phyloP scores from a whole-genome alignment of 2,888 invertebrate genomes.

The Platycheirus rosarum region DNA sequence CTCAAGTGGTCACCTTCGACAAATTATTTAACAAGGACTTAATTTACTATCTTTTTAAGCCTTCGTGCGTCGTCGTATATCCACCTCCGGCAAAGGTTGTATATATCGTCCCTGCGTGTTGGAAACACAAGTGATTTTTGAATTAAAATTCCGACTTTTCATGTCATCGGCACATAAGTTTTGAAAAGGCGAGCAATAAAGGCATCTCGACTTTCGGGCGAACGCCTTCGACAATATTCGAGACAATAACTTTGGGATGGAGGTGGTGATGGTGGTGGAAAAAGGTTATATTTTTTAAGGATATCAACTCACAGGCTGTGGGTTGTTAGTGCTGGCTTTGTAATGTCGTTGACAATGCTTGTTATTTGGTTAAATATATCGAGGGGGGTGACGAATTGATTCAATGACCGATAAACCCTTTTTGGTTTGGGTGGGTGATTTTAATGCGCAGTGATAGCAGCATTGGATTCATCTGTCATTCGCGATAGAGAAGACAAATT shows the following conservation, averaged over 20 bases:
- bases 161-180: conserved; percentile 73
- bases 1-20: conserved; percentile 70
- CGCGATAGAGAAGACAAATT: conserved; percentile 67
- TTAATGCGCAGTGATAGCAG: conserved; percentile 29
- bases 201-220: conserved; percentile 52
- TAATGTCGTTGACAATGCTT: conserved; percentile 66
- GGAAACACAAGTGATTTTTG: conserved; percentile 55
- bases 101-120: not conserved
- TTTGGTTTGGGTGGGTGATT: conserved; percentile 49
- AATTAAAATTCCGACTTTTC: conserved; percentile 73
- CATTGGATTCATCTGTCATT: conserved; percentile 64
- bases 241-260: conserved; percentile 33
- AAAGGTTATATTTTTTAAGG: conserved; percentile 21
- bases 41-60: conserved; percentile 63
- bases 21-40: conserved; percentile 65
- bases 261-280: conserved; percentile 21
- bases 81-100: conserved; percentile 48
- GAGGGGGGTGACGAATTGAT: conserved; percentile 61
- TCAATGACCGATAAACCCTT: conserved; percentile 61
- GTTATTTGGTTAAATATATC: conserved; percentile 48
- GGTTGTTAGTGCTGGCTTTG: conserved; percentile 36
- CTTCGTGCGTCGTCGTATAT: conserved; percentile 8
- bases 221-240: conserved; percentile 63
- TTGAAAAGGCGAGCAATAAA: conserved; percentile 52
- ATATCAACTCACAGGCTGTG: conserved; percentile 12